Evolutionary conservation across 2,113 vertebrate genomes (phyloP), one percentile per base, ranked within the genome.

Genomic region (Bambusicola thoracicus): DNA sequence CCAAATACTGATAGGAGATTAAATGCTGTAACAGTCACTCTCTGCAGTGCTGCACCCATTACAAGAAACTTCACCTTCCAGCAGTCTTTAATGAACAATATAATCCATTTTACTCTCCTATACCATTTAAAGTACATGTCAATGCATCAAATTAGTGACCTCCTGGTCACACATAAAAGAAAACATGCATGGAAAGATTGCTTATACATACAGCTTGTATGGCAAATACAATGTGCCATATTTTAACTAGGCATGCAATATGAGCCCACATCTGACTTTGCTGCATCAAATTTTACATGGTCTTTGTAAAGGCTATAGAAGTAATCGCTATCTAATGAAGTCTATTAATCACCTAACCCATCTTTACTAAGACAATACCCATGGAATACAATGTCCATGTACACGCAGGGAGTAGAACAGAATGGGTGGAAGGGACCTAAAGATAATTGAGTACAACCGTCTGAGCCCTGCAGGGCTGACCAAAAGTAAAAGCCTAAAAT

Each of bases 181-280:
- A 65, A 91, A 59, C 9, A 25, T 8, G 49, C 2, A 29, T 15
- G 8, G 41, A 41, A 32, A 56, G 20, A 74, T 46, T 2, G 9
- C n/a, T 36, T 40, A 3, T 9, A 13, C 2, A 19, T 11, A 46
- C 16, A 76, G 40, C 32, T 27, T 48, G 29, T 21, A 32, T 4
- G 4, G 51, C 27, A 46, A 62, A 36, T 8, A 16, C 6, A 9
- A 5, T 1, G 5, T 46, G 21, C 0, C 25, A 8, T 21, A 14
- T 11, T 46, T 59, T 27, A 65, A 61, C 1, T 13, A 20, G 3
- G 30, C 13, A 20, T 8, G 29, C 25, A 65, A 11, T 1, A 19
- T 11, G 43, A 93, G 27, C 6, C 59, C 69, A 22, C 13, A 41
- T 8, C 5, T 41, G 65, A 21, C 22, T 19, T 61, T 63, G 6